Conservation (phyloP, 2,113 vertebrate genomes). For the Pseudorectes ferrugineus region DNA sequence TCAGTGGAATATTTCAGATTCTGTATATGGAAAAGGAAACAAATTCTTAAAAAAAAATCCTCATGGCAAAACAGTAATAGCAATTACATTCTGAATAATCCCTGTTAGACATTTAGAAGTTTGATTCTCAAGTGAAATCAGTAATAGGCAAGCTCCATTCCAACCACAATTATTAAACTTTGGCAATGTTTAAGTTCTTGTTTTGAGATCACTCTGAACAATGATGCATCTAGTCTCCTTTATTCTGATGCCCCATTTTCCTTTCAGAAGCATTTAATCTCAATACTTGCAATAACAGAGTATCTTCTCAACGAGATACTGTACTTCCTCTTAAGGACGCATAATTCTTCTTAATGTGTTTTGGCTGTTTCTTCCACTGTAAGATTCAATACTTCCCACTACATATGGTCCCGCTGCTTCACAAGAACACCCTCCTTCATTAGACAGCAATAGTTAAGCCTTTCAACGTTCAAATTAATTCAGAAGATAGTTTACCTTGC, state of each 20-base stretch:
- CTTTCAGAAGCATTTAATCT: neutral
- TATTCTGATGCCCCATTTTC: neutral
- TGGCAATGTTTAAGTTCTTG: neutral
- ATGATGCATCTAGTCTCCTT: neutral
- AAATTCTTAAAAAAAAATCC: neutral
- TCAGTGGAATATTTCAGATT: neutral
- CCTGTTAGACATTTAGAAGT: neutral
- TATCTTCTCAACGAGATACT: neutral
- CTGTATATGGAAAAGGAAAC: neutral
- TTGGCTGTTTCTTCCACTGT: neutral
- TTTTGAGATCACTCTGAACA: neutral
- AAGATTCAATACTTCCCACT: neutral
- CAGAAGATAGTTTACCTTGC: neutral
- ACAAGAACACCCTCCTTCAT: neutral
- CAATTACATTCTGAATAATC: neutral
- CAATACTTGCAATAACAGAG: neutral
- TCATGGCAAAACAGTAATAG: neutral
- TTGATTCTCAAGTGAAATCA: neutral
- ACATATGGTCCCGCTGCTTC: neutral
- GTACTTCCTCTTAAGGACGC: neutral
- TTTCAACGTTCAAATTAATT: neutral
- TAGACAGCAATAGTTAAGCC: neutral
- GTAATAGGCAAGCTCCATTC: neutral
- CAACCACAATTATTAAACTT: neutral
- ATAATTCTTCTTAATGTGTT: neutral